Conservation (phyloP, 2,113 vertebrate genomes). For the Canis aureus region DNA sequence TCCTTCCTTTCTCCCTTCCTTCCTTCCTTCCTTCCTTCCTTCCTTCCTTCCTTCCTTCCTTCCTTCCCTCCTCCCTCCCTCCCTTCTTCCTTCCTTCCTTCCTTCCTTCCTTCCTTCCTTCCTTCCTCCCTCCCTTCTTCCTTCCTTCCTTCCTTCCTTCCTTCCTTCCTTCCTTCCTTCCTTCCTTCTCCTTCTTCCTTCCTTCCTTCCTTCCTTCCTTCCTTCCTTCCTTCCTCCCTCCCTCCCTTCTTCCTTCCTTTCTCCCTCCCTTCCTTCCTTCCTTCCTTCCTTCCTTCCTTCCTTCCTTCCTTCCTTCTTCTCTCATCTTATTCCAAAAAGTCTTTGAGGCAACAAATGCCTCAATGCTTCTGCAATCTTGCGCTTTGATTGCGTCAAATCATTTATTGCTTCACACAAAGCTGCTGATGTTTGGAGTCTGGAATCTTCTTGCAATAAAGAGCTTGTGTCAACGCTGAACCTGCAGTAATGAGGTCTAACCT, state of each 20-base stretch:
- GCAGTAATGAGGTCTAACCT: background rate
- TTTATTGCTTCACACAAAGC: background rate
- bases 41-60: background rate
- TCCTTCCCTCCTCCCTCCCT: too few relatives aligned
- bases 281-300: background rate
- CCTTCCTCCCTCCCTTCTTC: rapidly evolving
- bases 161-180: too few relatives aligned
- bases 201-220: background rate
- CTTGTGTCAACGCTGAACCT: background rate
- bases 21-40: background rate
- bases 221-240: background rate
- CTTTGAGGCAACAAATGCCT: background rate
- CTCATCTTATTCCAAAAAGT: background rate
- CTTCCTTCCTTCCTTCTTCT: background rate
- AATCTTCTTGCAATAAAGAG: background rate
- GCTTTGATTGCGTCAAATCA: background rate
- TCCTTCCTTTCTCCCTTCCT: background rate
- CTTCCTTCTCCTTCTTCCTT: too few relatives aligned
- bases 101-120: too few relatives aligned
- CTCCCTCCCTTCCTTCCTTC: too few relatives aligned
- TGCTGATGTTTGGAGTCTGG: background rate
- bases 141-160: background rate
- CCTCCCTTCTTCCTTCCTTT: too few relatives aligned
- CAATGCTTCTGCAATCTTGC: background rate
- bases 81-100: too few relatives aligned